A percentile compares a stretch with the other conserved stretches of the same genome.
These are phyloP conservation scores for Cephalopterus ornatus DNA, from an alignment of 2,113 vertebrate genomes.

Conservation along the genomic window DNA sequence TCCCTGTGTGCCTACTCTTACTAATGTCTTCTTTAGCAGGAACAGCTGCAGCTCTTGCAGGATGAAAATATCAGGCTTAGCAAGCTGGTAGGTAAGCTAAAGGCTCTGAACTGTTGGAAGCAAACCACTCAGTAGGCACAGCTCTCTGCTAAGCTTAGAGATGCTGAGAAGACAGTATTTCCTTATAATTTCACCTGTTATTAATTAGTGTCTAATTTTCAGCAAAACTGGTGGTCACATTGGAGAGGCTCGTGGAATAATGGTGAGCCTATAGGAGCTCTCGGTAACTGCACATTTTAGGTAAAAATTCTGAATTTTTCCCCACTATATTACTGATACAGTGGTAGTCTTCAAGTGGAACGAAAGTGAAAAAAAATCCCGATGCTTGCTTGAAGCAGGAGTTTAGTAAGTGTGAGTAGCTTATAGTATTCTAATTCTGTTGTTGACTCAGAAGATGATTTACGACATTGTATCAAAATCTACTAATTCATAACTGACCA, in stretches of 20 bases:
- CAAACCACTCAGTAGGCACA: slow-evolving; percentile 57
- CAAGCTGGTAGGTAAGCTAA: slow-evolving; percentile 65
- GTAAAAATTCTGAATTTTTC: not conserved
- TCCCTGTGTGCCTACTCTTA: not conserved
- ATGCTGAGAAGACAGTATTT: slow-evolving; percentile 69
- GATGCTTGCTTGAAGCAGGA: not conserved
- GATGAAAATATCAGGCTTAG: slow-evolving; percentile 64
- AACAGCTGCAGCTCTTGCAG: slow-evolving; percentile 60
- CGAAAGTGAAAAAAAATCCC: not conserved
- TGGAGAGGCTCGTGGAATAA: not conserved
- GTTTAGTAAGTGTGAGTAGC: not conserved
- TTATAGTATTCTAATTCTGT: not conserved
- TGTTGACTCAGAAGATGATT: not conserved
- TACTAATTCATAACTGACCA: not conserved
- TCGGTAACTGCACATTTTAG: not conserved
- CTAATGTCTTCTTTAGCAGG: slow-evolving; percentile 45
- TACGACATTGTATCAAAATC: not conserved
- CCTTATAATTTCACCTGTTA: not conserved
- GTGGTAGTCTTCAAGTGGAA: not conserved
- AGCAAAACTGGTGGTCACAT: not conserved
- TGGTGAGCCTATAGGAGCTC: not conserved
- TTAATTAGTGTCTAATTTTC: not conserved
- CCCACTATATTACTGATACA: not conserved
- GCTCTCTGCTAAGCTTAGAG: slow-evolving; percentile 63
- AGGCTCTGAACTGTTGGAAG: slow-evolving; percentile 70